Conservation (phyloP, 2,797 vertebrate species). For the Crenichthys baileyi region DNA sequence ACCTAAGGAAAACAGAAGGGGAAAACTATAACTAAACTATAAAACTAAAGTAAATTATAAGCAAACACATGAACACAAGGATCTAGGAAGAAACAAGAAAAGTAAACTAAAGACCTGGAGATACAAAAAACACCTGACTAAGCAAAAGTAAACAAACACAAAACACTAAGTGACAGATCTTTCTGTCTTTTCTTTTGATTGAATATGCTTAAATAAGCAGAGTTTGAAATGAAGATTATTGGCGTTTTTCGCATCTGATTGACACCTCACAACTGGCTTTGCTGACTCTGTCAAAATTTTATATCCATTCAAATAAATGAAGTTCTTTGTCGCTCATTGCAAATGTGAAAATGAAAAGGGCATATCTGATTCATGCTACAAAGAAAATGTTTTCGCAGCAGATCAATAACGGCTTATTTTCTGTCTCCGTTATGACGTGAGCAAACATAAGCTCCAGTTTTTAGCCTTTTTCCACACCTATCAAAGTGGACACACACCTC, state of each 20-base stretch:
- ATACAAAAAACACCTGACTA: no score
- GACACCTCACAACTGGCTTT: not conserved
- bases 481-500: not conserved
- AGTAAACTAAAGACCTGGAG: no score
- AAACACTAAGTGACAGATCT: no score
- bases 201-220: not conserved
- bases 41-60: no score
- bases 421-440: not conserved
- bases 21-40: no score
- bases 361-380: slow-evolving; percentile 31
- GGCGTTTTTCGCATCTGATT: not conserved
- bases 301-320: slow-evolving; percentile 21
- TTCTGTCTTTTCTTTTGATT: not conserved
- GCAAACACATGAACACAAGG: no score
- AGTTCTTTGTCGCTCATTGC: slow-evolving; percentile 24
- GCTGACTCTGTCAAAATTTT: not conserved
- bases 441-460: not conserved
- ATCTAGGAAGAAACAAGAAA: no score
- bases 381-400: slow-evolving; percentile 10
- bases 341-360: slow-evolving; percentile 39
- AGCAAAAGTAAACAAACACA: no score
- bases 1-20: no score
- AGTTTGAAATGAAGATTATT: not conserved
- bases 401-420: not conserved
- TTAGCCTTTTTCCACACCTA: slow-evolving; percentile 19